phyloP scores from a whole-genome alignment of 1,140 invertebrate genomes.

The Bilobella aurantiaca region DNA sequence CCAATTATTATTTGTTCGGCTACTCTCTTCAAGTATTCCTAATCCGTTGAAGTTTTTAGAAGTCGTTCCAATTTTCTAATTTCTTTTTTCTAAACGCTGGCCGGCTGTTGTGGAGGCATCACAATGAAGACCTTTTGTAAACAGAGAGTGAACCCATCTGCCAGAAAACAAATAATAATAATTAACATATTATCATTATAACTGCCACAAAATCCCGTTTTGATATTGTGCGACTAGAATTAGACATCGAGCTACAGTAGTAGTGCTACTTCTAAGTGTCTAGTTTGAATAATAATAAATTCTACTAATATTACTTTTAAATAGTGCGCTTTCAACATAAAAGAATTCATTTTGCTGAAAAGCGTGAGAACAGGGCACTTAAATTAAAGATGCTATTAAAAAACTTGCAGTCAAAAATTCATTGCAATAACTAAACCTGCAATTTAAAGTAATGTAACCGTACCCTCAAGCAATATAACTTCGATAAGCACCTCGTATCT shows the following conservation, averaged over 20 bases:
- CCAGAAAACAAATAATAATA: slow-evolving; percentile 28
- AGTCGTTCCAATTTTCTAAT: too few species aligned
- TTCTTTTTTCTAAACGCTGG: slow-evolving; percentile 31
- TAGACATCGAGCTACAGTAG: not conserved
- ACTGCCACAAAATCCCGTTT: not conserved
- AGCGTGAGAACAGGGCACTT: too few species aligned
- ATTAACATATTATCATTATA: not conserved
- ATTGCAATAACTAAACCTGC: slow-evolving; percentile 11
- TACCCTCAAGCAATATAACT: not conserved
- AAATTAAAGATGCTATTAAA: not conserved
- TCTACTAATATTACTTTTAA: too few species aligned
- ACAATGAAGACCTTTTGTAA: slow-evolving; percentile 38
- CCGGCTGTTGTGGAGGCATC: slow-evolving; percentile 35
- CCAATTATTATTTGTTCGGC: too few species aligned
- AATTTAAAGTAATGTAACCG: slow-evolving; percentile 1
- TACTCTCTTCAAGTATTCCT: too few species aligned
- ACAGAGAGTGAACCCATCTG: slow-evolving; percentile 26
- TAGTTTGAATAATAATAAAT: not conserved
- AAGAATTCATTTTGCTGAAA: too few species aligned
- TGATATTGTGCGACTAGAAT: not conserved
- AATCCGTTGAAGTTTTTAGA: too few species aligned
- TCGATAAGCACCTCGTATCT: not conserved
- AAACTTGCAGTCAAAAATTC: too few species aligned
- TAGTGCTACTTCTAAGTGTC: not conserved
- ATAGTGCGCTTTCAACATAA: too few species aligned